Percentiles rank a stretch among this genome's conserved stretches.
These are phyloP conservation scores for Chrysolina americana DNA, from an alignment of 2,888 invertebrate genomes.

Conservation along the genomic window DNA sequence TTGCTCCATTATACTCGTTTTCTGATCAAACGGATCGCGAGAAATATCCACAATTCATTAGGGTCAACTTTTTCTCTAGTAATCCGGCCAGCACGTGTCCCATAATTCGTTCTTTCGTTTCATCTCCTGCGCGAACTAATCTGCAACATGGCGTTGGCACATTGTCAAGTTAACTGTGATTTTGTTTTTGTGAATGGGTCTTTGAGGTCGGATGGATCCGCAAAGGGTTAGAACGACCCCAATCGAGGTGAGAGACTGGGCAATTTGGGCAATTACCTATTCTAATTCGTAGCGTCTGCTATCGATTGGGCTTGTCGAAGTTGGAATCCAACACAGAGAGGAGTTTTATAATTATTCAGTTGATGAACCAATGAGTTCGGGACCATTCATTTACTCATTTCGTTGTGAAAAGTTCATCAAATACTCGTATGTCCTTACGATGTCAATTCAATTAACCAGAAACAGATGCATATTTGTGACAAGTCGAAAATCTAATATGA, in stretches of 20 bases:
- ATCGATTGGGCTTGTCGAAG: slow-evolving; percentile 11
- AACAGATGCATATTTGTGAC: no score
- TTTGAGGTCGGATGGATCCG: neutral
- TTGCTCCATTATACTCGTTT: no score
- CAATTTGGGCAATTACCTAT: slow-evolving; percentile 6
- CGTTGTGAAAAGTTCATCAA: no score
- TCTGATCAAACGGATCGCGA: no score
- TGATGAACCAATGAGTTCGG: neutral
- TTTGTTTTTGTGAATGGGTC: slow-evolving; percentile 3
- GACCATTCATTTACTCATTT: no score
- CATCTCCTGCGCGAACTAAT: neutral
- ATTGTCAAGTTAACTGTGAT: slow-evolving; percentile 14
- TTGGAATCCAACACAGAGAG: neutral
- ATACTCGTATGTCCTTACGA: no score
- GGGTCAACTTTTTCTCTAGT: neutral
- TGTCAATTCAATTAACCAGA: no score
- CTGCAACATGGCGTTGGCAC: neutral
- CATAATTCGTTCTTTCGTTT: neutral
- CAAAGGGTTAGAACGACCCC: neutral
- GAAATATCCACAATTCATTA: no score
- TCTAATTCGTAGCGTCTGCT: neutral
- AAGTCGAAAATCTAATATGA: no score
- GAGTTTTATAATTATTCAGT: neutral
- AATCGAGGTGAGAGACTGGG: neutral
- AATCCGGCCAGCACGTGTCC: no score